phyloP scores from a whole-genome alignment of 2,797 vertebrate genomes.

The Coregonus sp. region DNA sequence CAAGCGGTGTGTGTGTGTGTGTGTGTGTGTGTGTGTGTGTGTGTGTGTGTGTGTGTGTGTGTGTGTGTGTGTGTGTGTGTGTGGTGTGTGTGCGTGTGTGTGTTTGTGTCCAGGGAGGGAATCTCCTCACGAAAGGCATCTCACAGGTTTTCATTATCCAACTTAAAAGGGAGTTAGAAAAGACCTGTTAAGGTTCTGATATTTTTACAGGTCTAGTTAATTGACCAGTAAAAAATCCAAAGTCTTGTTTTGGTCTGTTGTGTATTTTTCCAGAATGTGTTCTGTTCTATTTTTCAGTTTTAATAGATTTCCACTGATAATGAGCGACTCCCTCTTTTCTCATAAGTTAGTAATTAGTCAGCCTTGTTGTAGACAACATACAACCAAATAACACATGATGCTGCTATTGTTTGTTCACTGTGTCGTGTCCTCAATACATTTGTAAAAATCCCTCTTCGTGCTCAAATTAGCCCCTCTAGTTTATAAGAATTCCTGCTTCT shows the following conservation, averaged over 20 bases:
- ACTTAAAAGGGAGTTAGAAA: constrained; percentile 16
- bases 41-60: too few relatives aligned
- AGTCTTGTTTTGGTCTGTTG: constrained; percentile 31
- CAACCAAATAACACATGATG: constrained; percentile 4
- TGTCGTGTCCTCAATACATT: constrained; percentile 16
- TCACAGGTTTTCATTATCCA: constrained; percentile 41
- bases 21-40: too few relatives aligned
- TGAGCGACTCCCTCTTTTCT: constrained; percentile 26
- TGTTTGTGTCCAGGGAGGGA: neutral
- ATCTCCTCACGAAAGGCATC: constrained; percentile 23
- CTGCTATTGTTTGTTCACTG: constrained; percentile 17
- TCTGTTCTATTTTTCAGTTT: constrained; percentile 30
- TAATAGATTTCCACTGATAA: constrained; percentile 38
- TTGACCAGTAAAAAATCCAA: constrained; percentile 46
- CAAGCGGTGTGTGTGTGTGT: constrained; percentile 1
- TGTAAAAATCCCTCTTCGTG: neutral
- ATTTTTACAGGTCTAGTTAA: constrained; percentile 48
- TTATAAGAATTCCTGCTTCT: neutral
- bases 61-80: too few relatives aligned
- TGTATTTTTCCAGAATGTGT: constrained; percentile 35
- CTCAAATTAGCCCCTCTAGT: neutral
- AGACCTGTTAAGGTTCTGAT: constrained; percentile 23
- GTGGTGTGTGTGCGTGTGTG: too few relatives aligned
- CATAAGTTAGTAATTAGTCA: constrained; percentile 33
- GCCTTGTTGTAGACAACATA: constrained; percentile 31